These are phyloP conservation scores for Micrastur ruficollis DNA, from an alignment of 2,797 vertebrate genomes.

Conservation along the genomic window DNA sequence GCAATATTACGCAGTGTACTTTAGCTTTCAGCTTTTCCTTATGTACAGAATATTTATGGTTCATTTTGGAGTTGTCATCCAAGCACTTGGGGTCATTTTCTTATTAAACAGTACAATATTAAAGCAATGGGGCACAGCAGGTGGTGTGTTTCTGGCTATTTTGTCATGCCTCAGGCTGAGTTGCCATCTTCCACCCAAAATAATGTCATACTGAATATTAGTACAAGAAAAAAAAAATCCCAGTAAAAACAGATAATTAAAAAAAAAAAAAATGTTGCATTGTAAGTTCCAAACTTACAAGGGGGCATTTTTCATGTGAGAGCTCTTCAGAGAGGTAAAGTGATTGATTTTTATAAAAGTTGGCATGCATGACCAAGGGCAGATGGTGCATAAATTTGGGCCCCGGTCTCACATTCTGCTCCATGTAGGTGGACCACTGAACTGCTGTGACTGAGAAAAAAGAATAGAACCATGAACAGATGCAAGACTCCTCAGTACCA, in stretches of 20 bases:
- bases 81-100: slow-evolving; percentile 55
- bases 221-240: not conserved
- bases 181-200: slow-evolving; percentile 30
- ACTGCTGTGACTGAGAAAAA: slow-evolving; percentile 28
- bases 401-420: slow-evolving; percentile 45
- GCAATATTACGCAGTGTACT: slow-evolving; percentile 45
- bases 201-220: not conserved
- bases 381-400: slow-evolving; percentile 57
- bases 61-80: slow-evolving; percentile 58
- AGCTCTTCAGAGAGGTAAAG: not conserved
- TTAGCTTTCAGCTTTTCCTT: slow-evolving; percentile 61
- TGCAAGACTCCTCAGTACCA: not conserved
- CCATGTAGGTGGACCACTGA: slow-evolving; percentile 47
- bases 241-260: not conserved
- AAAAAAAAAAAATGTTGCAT: not conserved
- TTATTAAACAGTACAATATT: slow-evolving; percentile 53
- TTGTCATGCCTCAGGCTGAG: slow-evolving; percentile 43
- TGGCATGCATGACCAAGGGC: slow-evolving; percentile 46
- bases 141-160: slow-evolving; percentile 41
- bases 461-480: not conserved
- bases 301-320: not conserved
- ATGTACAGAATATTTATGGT: slow-evolving; percentile 52
- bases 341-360: slow-evolving; percentile 56
- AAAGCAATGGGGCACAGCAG: slow-evolving; percentile 50
- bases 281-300: not conserved